phyloP scores from a whole-genome alignment of 2,888 invertebrate genomes.

The Dendrolimus houi region DNA sequence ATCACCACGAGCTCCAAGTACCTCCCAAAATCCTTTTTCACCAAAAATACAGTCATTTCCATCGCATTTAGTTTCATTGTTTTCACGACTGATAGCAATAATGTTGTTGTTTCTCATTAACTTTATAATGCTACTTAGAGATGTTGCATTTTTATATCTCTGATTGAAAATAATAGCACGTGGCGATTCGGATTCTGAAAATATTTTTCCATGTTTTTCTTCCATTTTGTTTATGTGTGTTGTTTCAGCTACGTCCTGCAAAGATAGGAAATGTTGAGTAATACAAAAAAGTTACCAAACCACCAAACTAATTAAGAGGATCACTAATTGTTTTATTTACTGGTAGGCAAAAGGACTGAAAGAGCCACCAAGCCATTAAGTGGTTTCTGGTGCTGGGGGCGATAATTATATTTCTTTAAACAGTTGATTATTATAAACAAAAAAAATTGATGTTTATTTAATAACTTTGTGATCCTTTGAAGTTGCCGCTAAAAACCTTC shows the following conservation, averaged over 20 bases:
- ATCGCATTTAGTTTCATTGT: conserved; percentile 22
- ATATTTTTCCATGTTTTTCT: conserved; percentile 43
- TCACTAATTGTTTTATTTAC: too few species aligned
- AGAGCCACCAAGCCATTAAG: too few species aligned
- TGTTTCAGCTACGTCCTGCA: conserved; percentile 53
- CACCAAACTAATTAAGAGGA: too few species aligned
- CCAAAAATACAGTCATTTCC: conserved; percentile 37
- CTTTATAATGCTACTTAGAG: conserved; percentile 45
- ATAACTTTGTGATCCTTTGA: too few species aligned
- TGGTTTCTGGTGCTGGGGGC: too few species aligned
- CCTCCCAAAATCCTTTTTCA: conserved; percentile 45
- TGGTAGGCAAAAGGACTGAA: too few species aligned
- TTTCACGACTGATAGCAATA: conserved; percentile 37
- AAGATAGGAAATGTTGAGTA: conserved; percentile 3
- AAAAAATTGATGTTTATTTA: too few species aligned
- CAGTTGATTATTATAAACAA: too few species aligned
- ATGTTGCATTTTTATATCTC: conserved; percentile 54
- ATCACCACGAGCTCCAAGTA: conserved; percentile 55
- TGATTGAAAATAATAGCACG: conserved; percentile 49
- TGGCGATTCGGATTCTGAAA: conserved; percentile 51
- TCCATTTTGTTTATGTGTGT: conserved; percentile 52
- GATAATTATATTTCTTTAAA: too few species aligned
- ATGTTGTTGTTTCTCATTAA: conserved; percentile 61
- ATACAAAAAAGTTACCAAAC: too few species aligned
- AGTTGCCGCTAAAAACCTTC: too few species aligned